Base-by-base conservation (phyloP, 2,888 invertebrate genomes). In the Pardosa pseudoannulata region DNA sequence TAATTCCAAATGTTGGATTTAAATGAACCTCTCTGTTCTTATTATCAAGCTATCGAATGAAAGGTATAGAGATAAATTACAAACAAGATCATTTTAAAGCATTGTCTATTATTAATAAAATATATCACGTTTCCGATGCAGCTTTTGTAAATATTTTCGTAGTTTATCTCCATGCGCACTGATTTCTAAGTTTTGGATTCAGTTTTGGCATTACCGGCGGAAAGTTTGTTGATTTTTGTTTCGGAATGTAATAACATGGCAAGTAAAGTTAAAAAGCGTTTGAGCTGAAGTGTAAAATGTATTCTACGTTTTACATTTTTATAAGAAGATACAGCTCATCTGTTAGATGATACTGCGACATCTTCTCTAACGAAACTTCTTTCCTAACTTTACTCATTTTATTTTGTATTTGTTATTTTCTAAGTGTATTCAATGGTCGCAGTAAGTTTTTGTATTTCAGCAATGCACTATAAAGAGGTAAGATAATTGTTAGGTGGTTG, bases 121-220 rank as follows among this genome's bases (percentile, higher is more conserved):
- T n/a, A n/a, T n/a, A n/a, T n/a, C n/a, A n/a, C n/a, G n/a, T n/a
- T n/a, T n/a, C n/a, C n/a, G n/a, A n/a, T n/a, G n/a, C n/a, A n/a
- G n/a, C n/a, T n/a, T n/a, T n/a, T n/a, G n/a, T n/a, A n/a, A n/a
- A n/a, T n/a, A n/a, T n/a, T n/a, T n/a, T n/a, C n/a, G n/a, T n/a
- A n/a, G n/a, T n/a, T n/a, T n/a, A n/a, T n/a, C n/a, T n/a, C n/a
- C n/a, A n/a, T n/a, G 36, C 9, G 36, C 9, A 7, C 36, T 36
- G 36, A 36, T 7, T 5, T 7, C 5, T 5, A 36, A 31, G 36
- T 68, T 68, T 19, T 23, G 0, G 5, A 41, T 70, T 29, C 39
- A 2, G 3, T 3, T 29, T n/a, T 83, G 82, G 82, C 82, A 83
- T 65, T 50, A 71, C 82, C 82, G 82, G 82, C 82, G 11, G 56